Conservation (phyloP, 92 coral and sea anemone genomes). For the Siderastrea siderea region DNA sequence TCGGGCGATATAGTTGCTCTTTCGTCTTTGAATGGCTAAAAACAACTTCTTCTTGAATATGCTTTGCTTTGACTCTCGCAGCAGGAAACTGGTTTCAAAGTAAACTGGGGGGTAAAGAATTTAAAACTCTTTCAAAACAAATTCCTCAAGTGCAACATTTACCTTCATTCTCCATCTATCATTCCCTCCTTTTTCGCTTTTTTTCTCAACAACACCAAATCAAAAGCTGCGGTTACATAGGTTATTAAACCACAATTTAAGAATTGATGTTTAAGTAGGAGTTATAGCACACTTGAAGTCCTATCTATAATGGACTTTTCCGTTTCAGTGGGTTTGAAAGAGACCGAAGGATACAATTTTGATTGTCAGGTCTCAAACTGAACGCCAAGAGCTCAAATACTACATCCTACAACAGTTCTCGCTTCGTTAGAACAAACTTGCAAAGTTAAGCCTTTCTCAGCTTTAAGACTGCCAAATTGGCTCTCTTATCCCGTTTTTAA, state of each 20-base stretch:
- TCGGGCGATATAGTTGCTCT: neutral
- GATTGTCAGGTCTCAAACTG: slow-evolving; percentile 4
- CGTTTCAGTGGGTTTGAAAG: slow-evolving; percentile 33
- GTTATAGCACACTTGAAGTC: neutral
- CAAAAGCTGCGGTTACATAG: neutral
- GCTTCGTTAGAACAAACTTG: neutral
- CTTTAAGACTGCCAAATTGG: too few species aligned
- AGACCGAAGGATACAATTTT: slow-evolving; percentile 16
- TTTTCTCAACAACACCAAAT: neutral
- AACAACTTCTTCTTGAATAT: slow-evolving; percentile 17
- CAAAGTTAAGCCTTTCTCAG: neutral
- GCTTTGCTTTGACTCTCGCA: slow-evolving; percentile 27
- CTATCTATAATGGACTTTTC: slow-evolving; percentile 23
- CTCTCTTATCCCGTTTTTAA: neutral
- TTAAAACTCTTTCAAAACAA: slow-evolving; percentile 38
- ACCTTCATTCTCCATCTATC: neutral
- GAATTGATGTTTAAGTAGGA: slow-evolving; percentile 18
- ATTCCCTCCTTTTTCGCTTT: neutral
- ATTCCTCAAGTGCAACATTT: neutral
- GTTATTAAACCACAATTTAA: neutral
- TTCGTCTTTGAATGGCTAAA: slow-evolving; percentile 1
- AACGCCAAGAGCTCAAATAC: neutral
- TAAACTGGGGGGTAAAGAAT: slow-evolving; percentile 39
- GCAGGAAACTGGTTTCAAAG: slow-evolving; percentile 11
- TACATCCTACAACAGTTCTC: neutral